Evolutionary conservation across 2,113 vertebrate species (phyloP).

Genomic region (Malurus alboscapulatus): DNA sequence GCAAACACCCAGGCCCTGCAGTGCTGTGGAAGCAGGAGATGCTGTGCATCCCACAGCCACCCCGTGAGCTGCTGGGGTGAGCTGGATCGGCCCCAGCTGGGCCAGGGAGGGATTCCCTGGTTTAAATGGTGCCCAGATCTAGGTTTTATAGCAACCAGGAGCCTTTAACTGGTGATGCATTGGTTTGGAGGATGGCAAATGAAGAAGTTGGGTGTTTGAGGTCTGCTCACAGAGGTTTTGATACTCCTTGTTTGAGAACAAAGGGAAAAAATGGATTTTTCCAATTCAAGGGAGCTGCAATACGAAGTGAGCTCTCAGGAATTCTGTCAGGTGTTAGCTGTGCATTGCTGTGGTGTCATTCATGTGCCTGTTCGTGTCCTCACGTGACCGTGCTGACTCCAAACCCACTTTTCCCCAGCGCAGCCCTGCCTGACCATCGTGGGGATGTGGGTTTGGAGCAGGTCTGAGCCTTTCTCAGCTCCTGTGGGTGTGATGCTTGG

Average conservation of each 20-base stretch:
- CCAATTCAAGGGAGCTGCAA: rapidly evolving
- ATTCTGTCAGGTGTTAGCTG: not conserved
- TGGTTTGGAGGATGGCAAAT: not conserved
- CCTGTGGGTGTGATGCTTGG: rapidly evolving
- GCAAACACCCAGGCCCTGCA: not conserved
- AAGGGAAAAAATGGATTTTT: not conserved
- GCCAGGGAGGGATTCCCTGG: not conserved
- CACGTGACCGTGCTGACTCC: not conserved
- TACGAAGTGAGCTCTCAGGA: not conserved
- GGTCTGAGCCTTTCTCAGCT: not conserved
- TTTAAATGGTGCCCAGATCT: not conserved
- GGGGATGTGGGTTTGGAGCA: not conserved
- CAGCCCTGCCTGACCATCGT: not conserved
- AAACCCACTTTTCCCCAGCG: not conserved
- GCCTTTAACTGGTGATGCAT: not conserved
- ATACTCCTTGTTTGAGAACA: not conserved
- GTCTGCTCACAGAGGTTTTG: not conserved
- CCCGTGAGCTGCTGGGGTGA: not conserved
- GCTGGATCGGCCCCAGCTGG: not conserved
- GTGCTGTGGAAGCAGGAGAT: not conserved
- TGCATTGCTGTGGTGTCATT: not conserved
- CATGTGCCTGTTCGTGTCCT: not conserved
- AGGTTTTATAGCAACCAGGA: not conserved
- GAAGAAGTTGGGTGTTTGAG: not conserved
- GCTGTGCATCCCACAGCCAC: not conserved